A percentile compares a stretch with the other conserved stretches of the same genome.
phyloP scores from a whole-genome alignment of 2,888 invertebrate genomes.

The Megamerina dolium region DNA sequence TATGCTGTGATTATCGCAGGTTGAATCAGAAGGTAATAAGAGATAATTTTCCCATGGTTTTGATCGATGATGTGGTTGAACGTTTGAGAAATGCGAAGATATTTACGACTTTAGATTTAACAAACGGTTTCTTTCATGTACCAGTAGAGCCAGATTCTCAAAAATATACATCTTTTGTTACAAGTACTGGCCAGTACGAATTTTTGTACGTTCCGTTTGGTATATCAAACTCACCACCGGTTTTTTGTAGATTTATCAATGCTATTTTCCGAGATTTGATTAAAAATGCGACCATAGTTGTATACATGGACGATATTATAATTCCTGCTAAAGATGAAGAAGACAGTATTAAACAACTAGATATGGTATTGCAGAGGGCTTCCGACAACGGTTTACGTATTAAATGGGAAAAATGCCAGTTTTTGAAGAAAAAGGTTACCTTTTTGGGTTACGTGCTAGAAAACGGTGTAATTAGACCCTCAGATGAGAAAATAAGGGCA shows the following conservation, averaged over 20 bases:
- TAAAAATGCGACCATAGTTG: slow-evolving; percentile 5
- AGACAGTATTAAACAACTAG: no score
- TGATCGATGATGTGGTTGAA: slow-evolving; percentile 20
- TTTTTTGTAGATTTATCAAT: slow-evolving; percentile 17
- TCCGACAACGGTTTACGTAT: no score
- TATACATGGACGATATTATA: slow-evolving; percentile 21
- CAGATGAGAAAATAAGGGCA: slow-evolving; percentile 12
- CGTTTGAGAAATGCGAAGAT: slow-evolving; percentile 18
- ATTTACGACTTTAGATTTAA: slow-evolving; percentile 23
- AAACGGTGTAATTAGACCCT: slow-evolving; percentile 6
- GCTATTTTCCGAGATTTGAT: slow-evolving; percentile 16
- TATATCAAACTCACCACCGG: slow-evolving; percentile 20
- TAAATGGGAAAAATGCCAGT: no score
- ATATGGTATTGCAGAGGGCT: no score
- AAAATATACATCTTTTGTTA: slow-evolving; percentile 27
- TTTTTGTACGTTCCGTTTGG: no score
- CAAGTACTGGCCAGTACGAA: slow-evolving; percentile 25
- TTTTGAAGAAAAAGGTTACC: no score
- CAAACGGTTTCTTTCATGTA: no score
- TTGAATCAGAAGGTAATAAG: slow-evolving; percentile 20
- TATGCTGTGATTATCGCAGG: slow-evolving; percentile 22
- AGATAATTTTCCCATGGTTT: slow-evolving; percentile 21
- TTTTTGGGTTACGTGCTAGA: no score
- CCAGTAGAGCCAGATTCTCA: no score
- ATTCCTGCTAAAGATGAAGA: slow-evolving; percentile 13